Evolutionary conservation across 1,140 invertebrate genomes (phyloP).

Genomic region (Periplaneta americana): DNA sequence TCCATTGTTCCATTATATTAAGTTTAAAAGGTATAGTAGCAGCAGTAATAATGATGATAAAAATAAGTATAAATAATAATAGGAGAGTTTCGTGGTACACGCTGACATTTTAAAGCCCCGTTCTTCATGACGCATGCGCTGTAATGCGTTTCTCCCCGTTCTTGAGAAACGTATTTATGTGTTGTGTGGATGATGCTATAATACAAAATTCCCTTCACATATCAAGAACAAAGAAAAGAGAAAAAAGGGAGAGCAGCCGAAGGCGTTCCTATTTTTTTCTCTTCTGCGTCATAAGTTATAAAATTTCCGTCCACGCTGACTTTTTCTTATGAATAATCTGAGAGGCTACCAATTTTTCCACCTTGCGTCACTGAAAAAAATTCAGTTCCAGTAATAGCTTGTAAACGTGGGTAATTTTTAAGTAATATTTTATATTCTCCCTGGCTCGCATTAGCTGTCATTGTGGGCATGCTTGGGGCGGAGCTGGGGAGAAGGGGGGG

Average conservation of each 20-base stretch:
- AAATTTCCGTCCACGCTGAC: background rate
- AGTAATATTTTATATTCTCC: background rate
- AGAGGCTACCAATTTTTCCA: background rate
- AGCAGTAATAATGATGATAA: background rate
- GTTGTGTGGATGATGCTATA: background rate
- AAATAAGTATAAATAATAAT: background rate
- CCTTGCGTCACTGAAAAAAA: background rate
- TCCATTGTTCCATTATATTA: background rate
- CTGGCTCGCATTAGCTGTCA: background rate
- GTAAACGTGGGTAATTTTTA: background rate
- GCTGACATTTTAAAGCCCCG: background rate
- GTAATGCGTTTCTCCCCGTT: background rate
- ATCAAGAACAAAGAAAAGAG: background rate
- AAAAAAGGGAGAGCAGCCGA: background rate
- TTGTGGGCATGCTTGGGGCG: background rate
- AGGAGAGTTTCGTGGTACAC: background rate
- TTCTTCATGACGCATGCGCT: background rate
- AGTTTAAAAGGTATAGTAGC: background rate
- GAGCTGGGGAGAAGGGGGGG: background rate
- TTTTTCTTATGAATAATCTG: background rate
- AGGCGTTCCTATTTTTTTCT: background rate
- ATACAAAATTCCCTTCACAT: background rate
- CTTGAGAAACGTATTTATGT: background rate
- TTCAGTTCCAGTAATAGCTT: background rate
- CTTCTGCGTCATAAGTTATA: background rate